Evolutionary conservation across 1,140 invertebrate genomes (phyloP).

Genomic region (Polypedilum vanderplanki): DNA sequence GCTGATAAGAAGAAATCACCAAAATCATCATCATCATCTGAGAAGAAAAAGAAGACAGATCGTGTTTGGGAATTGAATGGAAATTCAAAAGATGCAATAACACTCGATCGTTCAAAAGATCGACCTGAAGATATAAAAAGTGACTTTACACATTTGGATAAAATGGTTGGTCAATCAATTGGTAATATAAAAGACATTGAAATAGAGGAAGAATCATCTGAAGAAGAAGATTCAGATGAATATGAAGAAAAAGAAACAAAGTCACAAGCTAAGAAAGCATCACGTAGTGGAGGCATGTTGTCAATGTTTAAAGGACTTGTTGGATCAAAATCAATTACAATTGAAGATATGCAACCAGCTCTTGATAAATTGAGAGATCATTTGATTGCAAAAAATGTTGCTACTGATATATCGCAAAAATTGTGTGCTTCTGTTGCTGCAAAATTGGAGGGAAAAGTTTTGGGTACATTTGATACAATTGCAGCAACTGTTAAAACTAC

Average conservation of each 20-base stretch:
- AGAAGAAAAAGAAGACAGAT: conserved; percentile 77
- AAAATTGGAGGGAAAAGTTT: conserved; percentile 87
- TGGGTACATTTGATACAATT: conserved; percentile 90
- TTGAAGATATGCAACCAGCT: conserved; percentile 70
- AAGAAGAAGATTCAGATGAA: conserved; percentile 47
- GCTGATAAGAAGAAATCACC: conserved; percentile 51
- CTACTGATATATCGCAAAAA: conserved; percentile 88
- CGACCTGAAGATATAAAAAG: conserved; percentile 57
- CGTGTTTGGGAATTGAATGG: conserved; percentile 85
- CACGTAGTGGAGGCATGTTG: conserved; percentile 55
- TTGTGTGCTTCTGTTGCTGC: conserved; percentile 89
- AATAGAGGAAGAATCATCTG: conserved; percentile 49
- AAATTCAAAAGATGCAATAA: conserved; percentile 65
- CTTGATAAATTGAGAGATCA: conserved; percentile 95
- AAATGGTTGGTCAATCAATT: conserved; percentile 77
- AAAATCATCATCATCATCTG: conserved; percentile 61
- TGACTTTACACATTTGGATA: conserved; percentile 53
- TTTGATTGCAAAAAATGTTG: conserved; percentile 96
- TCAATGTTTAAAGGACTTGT: conserved; percentile 82
- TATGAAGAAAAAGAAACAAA: conserved; percentile 43
- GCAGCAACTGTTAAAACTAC: conserved; percentile 74
- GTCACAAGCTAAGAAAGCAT: conserved; percentile 45
- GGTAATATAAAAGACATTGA: conserved; percentile 64
- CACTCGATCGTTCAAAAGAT: conserved; percentile 78
- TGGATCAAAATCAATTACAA: conserved; percentile 69